Base-by-base conservation (phyloP, 1,140 invertebrate species). In the Chelonus insularis region DNA sequence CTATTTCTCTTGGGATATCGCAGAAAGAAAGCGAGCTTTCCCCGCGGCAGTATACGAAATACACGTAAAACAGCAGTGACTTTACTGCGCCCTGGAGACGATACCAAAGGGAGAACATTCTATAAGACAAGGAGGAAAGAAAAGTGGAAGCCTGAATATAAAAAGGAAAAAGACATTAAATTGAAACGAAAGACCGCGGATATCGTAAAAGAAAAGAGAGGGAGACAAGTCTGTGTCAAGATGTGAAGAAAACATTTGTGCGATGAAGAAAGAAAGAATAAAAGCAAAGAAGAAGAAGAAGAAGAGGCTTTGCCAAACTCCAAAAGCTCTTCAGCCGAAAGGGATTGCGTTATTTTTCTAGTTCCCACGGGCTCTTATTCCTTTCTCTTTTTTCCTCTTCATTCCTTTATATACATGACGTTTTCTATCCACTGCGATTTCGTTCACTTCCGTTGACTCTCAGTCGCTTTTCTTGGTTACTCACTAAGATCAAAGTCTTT, bases 41-140 rank as follows among this genome's bases (percentile, higher is more conserved):
- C 32, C 52, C n/a, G 57, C 45, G 29, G 54, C 50, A 43, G 20
- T 36, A 52, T 20, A 52, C 43, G 50, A 61, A 59, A 45, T 43
- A 60, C 43, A 59, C 59, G 57, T 64, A 59, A 45, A 50, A 67
- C 45, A 48, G 61, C 32, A 52, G 45, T 58, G 64, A 63, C 62
- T 64, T 67, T 60, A 64, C 25, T 57, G 55, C 41, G 37, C 51
- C 21, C 62, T 47, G 34, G 59, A 58, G 56, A 50, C 37, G 43
- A 62, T 9, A 29, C 25, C 7, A 29, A 57, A 36, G 12, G 48
- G 57, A 51, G 45, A 23, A 51, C 34, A 48, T 29, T 7, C 25
- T 57, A 45, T 48, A 57, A 37, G 23, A 50, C 25, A 57, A 55
- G 61, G 61, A 54, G 45, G 60, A 63, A 68, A 21, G 56, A 52